Evolutionary conservation across 2,113 vertebrate species (phyloP).

Genomic region (Carettochelys insculpta): DNA sequence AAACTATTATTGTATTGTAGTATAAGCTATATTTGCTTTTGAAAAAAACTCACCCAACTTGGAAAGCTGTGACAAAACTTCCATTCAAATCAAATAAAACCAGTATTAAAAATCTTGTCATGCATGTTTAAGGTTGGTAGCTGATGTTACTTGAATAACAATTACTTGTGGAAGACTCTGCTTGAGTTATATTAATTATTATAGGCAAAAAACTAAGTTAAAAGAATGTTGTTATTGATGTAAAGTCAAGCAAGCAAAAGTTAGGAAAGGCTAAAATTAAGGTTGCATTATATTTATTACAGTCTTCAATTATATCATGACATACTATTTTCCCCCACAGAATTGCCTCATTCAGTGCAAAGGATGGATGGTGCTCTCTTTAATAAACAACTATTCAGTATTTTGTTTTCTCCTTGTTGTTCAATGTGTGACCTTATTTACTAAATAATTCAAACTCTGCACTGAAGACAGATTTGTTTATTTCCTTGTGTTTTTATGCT

Average conservation of each 20-base stretch:
- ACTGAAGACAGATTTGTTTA: not conserved
- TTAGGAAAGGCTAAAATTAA: not conserved
- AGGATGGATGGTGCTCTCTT: not conserved
- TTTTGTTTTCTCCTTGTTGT: not conserved
- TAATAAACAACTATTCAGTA: not conserved
- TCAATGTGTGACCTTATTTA: not conserved
- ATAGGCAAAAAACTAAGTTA: not conserved
- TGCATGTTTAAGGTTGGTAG: not conserved
- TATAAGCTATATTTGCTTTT: not conserved
- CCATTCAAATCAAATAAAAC: not conserved
- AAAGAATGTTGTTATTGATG: not conserved
- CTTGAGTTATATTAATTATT: not conserved
- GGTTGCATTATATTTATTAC: not conserved
- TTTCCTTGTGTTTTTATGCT: not conserved
- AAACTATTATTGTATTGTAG: not conserved
- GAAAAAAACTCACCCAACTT: not conserved
- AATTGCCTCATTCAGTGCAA: not conserved
- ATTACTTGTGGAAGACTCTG: not conserved
- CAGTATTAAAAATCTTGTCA: not conserved
- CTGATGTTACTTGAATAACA: not conserved
- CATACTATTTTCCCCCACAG: not conserved
- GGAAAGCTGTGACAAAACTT: not conserved
- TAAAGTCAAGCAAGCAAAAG: not conserved
- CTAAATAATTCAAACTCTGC: not conserved
- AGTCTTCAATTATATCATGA: not conserved